Evolutionary conservation across 2,113 vertebrate species (phyloP).

Genomic region (Orientallactaga bullata): DNA sequence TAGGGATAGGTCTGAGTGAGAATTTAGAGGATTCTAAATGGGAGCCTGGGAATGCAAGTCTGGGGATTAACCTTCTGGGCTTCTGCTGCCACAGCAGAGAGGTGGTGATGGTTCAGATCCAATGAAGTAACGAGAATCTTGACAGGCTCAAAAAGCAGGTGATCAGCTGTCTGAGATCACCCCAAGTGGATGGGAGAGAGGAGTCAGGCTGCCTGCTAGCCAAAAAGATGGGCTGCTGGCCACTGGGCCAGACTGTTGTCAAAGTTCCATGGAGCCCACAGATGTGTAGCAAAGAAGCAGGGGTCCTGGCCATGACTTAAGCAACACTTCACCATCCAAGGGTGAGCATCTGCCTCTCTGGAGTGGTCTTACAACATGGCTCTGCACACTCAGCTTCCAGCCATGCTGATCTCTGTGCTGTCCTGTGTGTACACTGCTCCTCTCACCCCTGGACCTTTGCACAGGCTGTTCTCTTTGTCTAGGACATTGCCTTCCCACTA

Average conservation of each 20-base stretch:
- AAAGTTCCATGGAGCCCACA: not conserved
- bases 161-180: not conserved
- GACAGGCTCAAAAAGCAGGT: not conserved
- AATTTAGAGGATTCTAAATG: not conserved
- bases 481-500: not conserved
- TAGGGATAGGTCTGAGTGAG: not conserved
- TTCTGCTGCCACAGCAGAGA: not conserved
- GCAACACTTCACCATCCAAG: not conserved
- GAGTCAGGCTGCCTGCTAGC: not conserved
- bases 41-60: not conserved
- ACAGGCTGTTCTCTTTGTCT: conserved; percentile 29
- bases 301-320: not conserved
- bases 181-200: not conserved
- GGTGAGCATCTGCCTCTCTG: not conserved
- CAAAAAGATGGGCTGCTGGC: not conserved
- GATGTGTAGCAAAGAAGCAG: not conserved
- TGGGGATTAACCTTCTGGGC: not conserved
- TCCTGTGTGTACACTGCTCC: not conserved
- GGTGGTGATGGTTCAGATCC: not conserved
- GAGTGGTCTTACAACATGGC: not conserved
- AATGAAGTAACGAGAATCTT: not conserved
- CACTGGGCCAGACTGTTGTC: not conserved
- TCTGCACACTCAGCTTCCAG: not conserved
- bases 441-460: conserved; percentile 13
- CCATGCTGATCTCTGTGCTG: not conserved